A percentile compares a stretch with the other conserved stretches of the same genome.
Conservation (phyloP, 2,113 vertebrate genomes). For the Machaerirhynchus nigripectus region DNA sequence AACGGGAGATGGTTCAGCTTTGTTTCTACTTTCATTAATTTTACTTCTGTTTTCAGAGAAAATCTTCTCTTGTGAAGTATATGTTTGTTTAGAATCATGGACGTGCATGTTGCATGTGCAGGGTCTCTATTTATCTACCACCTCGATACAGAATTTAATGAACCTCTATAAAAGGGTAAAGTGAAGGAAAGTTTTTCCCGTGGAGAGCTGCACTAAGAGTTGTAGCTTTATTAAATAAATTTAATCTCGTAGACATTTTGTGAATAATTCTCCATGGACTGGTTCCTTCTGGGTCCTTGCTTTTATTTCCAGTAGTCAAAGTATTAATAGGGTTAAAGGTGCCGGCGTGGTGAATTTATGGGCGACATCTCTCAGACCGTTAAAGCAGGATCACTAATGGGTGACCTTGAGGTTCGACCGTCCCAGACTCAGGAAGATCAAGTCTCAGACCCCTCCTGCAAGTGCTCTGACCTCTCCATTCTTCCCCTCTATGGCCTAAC, state of each 20-base stretch:
- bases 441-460: slow-evolving; percentile 89
- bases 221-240: slow-evolving; percentile 36
- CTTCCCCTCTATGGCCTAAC: slow-evolving; percentile 85
- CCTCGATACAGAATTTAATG: neutral
- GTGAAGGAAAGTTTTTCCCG: neutral
- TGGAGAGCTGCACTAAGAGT: neutral
- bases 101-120: accelerated
- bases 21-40: neutral
- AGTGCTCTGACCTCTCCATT: slow-evolving; percentile 87
- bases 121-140: neutral
- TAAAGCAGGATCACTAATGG: slow-evolving; percentile 96
- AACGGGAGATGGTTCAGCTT: neutral
- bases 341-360: slow-evolving; percentile 89
- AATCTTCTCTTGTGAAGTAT: neutral
- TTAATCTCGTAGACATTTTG: slow-evolving; percentile 56
- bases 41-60: neutral
- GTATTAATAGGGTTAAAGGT: slow-evolving; percentile 98
- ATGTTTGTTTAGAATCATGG: neutral
- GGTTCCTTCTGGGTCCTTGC: slow-evolving; percentile 76
- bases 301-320: slow-evolving; percentile 80
- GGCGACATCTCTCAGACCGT: slow-evolving; percentile 79
- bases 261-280: slow-evolving; percentile 66
- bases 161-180: neutral
- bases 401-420: slow-evolving; percentile 95
- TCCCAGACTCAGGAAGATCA: slow-evolving; percentile 95